Evolutionary conservation across 2,888 invertebrate species (phyloP), one percentile per base, ranked within the genome.

Genomic region (Cantharis nigra): DNA sequence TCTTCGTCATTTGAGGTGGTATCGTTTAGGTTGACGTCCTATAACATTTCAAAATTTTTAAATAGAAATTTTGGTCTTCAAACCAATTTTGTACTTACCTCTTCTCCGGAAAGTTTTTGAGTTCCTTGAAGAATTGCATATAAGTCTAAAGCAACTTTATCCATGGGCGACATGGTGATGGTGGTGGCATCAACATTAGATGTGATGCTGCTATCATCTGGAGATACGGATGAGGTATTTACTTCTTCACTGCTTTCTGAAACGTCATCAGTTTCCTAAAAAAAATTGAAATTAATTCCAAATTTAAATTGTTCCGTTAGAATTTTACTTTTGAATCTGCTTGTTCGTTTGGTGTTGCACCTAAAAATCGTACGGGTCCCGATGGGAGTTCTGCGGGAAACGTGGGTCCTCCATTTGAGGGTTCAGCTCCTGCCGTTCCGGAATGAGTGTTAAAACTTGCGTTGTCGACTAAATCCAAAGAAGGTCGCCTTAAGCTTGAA

Each of bases 81-180:
- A 26, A 26, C 9, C n/a, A 70, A 23, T 26, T 20, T 81, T 10
- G 76, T 79, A 9, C 71, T 79, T 77, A 82, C 84, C 71, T 75
- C 80, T 70, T 87, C 89, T 30, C 88, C 89, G 30, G 87, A 85
- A 33, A 91, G 90, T 81, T 89, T 91, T 80, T 91, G 91, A 1
- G 91, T 91, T 79, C 92, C 91, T 84, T 91, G 92, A 71, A 95
- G 90, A 83, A 95, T 94, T 0, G 96, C 96, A 85, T 96, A 96
- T 69, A 96, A 89, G 83, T 96, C 96, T 13, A 95, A 89, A 11
- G 96, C 96, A 0, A 94, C 94, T 89, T 96, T 95, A 85, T 95
- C 94, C 93, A 94, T 95, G 0, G 92, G 91, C 0, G 92, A 91
- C 87, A 92, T 92, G 10, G 91, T 91, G 0, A 93, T 93, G 33